Conservation (phyloP, 2,113 vertebrate species). For the Lycocorax pyrrhopterus region DNA sequence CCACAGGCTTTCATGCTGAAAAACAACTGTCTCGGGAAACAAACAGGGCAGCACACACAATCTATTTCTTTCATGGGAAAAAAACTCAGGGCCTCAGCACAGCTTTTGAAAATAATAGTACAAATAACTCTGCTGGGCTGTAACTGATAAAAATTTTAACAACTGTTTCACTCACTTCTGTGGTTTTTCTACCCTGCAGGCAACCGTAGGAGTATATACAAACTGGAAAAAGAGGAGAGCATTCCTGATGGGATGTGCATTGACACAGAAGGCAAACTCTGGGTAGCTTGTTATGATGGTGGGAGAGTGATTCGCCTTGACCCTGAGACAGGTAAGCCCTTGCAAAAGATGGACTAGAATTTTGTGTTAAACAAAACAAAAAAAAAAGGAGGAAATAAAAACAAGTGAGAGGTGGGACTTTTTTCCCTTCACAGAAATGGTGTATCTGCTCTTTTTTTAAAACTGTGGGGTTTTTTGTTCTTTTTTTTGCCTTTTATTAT, state of each 20-base stretch:
- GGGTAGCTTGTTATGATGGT: slow-evolving; percentile 91
- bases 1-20: not conserved
- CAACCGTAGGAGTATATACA: slow-evolving; percentile 77
- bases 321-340: slow-evolving; percentile 80
- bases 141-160: not conserved
- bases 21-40: not conserved
- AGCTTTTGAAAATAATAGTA: not conserved
- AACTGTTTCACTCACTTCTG: not conserved
- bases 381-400: not conserved
- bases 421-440: not conserved
- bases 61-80: not conserved
- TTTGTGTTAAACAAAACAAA: not conserved
- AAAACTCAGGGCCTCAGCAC: not conserved
- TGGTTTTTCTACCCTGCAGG: slow-evolving; percentile 35
- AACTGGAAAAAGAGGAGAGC: slow-evolving; percentile 80
- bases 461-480: not conserved
- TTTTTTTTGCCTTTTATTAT: not conserved
- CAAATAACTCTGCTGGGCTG: not conserved
- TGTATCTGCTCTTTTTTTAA: not conserved
- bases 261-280: slow-evolving; percentile 85
- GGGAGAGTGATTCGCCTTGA: slow-evolving; percentile 89
- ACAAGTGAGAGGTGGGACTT: accelerated
- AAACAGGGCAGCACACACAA: not conserved
- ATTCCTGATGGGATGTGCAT: slow-evolving; percentile 93
- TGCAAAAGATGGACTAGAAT: not conserved